Evolutionary conservation across 2,113 vertebrate genomes (phyloP).

Genomic region (Forbesichthys agassizii): DNA sequence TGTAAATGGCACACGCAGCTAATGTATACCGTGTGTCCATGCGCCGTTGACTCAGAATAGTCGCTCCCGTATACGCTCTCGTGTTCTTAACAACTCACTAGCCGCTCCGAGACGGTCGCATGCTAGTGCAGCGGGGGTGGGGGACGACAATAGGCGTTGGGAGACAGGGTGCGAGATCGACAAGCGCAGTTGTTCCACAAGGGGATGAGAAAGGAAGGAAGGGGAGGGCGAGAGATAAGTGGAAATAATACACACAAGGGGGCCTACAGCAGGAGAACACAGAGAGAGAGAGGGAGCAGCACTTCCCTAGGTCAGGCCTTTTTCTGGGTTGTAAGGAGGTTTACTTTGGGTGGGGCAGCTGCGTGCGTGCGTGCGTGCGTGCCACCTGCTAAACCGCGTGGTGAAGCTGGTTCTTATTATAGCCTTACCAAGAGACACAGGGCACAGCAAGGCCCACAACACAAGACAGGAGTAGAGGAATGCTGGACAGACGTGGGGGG

Average conservation of each 20-base stretch:
- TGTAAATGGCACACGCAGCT: no score
- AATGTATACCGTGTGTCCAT: no score
- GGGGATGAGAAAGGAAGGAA: neutral
- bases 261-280: neutral
- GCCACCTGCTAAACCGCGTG: constrained; percentile 15
- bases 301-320: constrained; percentile 8
- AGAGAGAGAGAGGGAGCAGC: neutral
- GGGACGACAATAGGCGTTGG: no score
- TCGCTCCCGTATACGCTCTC: no score
- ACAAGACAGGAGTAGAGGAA: constrained; percentile 14
- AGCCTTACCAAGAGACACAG: constrained; percentile 14
- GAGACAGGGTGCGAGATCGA: neutral
- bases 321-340: constrained; percentile 5
- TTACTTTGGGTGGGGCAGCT: neutral
- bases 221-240: neutral
- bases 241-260: neutral
- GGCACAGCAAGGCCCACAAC: constrained; percentile 13
- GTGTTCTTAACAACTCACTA: no score
- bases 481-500: constrained; percentile 4
- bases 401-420: constrained; percentile 31
- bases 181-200: neutral
- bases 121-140: no score
- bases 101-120: no score
- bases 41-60: no score
- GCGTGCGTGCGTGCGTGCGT: constrained; percentile 10